A percentile compares a stretch with the other conserved stretches of the same genome.
Evolutionary conservation across 2,113 vertebrate genomes (phyloP).

Genomic region (Muntiacus reevesi): DNA sequence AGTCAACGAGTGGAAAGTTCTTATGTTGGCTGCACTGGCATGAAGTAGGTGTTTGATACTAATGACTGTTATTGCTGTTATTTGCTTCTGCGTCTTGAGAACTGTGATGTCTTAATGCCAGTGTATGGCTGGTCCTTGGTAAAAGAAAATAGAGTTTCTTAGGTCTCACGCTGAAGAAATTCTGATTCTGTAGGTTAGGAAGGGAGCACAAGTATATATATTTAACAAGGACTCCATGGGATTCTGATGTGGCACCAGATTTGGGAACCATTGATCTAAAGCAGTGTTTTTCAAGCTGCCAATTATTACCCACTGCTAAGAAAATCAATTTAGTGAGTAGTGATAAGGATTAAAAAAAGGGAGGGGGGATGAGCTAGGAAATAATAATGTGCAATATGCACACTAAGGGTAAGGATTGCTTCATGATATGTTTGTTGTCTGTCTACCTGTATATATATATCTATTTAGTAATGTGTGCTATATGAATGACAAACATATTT

Average conservation of each 20-base stretch:
- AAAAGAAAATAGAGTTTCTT: neutral
- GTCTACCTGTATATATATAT: neutral
- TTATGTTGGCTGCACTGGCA: neutral
- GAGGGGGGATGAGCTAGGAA: neutral
- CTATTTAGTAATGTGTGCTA: neutral
- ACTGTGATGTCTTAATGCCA: neutral
- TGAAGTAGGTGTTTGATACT: neutral
- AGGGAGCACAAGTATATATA: neutral
- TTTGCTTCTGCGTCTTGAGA: slow-evolving; percentile 3
- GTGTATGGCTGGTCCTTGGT: neutral
- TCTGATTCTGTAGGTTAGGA: neutral
- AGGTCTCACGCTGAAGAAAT: neutral
- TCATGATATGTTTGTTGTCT: neutral
- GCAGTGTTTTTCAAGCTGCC: neutral
- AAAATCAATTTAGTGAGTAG: slow-evolving; percentile 21
- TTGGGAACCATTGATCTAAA: neutral
- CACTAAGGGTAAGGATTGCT: neutral
- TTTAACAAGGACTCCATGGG: neutral
- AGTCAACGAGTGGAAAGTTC: neutral
- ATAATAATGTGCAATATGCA: neutral
- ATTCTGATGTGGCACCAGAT: neutral
- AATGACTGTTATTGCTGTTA: neutral
- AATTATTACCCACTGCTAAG: neutral
- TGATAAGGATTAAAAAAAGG: neutral
- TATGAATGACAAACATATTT: neutral